A percentile compares a stretch with the other conserved stretches of the same genome.
Evolutionary conservation across 2,888 invertebrate species (phyloP).

Genomic region (Eupelmus urozonus): DNA sequence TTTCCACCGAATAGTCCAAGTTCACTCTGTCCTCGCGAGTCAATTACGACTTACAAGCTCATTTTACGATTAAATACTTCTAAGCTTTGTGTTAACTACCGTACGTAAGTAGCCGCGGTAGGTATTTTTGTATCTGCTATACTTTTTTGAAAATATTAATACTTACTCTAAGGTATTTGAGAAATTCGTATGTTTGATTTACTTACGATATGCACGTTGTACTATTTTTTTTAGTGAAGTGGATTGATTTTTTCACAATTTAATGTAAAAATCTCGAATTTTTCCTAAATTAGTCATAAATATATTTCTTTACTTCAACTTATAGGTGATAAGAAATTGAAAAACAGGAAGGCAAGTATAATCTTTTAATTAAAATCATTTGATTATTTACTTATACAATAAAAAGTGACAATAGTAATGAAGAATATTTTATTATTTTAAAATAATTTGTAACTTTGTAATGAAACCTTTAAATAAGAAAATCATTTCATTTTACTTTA

Average conservation of each 20-base stretch:
- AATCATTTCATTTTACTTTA: conserved; percentile 9
- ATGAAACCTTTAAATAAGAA: not conserved
- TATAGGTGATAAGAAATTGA: no score
- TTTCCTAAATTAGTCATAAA: not conserved
- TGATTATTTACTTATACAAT: not conserved
- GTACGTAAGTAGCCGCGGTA: conserved; percentile 82
- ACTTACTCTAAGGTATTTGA: conserved; percentile 70
- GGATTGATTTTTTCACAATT: not conserved
- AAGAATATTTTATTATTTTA: conserved; percentile 3
- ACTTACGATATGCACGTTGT: conserved; percentile 30
- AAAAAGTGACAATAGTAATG: no score
- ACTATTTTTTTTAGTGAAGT: conserved; percentile 48
- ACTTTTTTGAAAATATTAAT: conserved; percentile 71
- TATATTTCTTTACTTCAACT: no score
- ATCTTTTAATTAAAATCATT: no score
- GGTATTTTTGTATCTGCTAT: conserved; percentile 79
- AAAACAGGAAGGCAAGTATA: no score
- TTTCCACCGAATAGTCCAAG: conserved; percentile 75
- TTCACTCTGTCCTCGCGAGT: conserved; percentile 76
- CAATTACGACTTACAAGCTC: conserved; percentile 73
- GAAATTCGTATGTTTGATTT: conserved; percentile 63
- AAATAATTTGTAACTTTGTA: not conserved
- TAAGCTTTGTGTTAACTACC: conserved; percentile 78
- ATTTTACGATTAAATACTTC: conserved; percentile 76
- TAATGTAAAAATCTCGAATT: not conserved